A percentile compares a stretch with the other conserved stretches of the same genome.
Conservation (phyloP, 1,140 invertebrate species). For the Drosophila kepulauana region DNA sequence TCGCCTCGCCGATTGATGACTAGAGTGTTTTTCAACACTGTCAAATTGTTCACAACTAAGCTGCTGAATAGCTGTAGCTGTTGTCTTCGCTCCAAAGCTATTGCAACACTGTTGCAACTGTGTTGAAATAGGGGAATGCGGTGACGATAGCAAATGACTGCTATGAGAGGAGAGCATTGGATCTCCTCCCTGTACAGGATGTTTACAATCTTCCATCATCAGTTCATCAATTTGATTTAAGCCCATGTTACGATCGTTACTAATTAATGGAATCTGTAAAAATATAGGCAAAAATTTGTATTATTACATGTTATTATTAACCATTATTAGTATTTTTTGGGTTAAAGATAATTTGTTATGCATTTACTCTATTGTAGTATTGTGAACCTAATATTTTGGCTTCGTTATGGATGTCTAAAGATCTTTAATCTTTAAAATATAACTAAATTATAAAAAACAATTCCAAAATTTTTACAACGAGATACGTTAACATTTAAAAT, state of each 20-base stretch:
- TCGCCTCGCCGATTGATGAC: not conserved
- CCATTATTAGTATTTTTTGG: too few species aligned
- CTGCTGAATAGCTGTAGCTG: not conserved
- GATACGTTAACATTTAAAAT: too few species aligned
- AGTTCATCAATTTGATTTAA: slow-evolving; percentile 91
- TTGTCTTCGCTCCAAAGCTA: slow-evolving; percentile 26
- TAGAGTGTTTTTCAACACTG: slow-evolving; percentile 6
- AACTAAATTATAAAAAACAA: too few species aligned
- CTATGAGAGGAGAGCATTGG: slow-evolving; percentile 86
- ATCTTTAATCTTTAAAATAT: too few species aligned
- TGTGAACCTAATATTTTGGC: too few species aligned
- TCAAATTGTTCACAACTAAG: not conserved
- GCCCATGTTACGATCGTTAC: slow-evolving; percentile 86
- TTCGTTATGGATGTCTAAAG: too few species aligned
- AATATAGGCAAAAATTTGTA: not conserved
- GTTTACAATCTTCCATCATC: slow-evolving; percentile 92
- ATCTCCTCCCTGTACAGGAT: slow-evolving; percentile 88
- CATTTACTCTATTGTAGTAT: too few species aligned
- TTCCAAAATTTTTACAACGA: too few species aligned
- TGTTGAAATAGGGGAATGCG: slow-evolving; percentile 84
- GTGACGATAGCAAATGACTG: slow-evolving; percentile 85
- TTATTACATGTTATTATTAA: not conserved
- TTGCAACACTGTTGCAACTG: slow-evolving; percentile 21
- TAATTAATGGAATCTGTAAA: slow-evolving; percentile 71
- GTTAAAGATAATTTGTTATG: too few species aligned